phyloP scores from a whole-genome alignment of 2,888 invertebrate species.

The Andrena chrysosceles region DNA sequence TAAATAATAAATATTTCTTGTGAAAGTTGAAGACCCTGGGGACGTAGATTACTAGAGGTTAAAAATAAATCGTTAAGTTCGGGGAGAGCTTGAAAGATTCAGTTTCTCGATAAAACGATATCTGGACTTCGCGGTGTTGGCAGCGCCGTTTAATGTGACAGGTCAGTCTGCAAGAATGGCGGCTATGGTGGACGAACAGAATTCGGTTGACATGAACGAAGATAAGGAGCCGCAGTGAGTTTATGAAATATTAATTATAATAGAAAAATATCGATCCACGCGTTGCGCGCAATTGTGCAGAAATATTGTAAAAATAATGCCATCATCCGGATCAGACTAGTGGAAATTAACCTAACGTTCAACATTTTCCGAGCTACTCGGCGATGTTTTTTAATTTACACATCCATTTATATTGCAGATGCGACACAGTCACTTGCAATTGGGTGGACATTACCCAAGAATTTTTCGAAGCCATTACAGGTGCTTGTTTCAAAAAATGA shows the following conservation, averaged over 20 bases:
- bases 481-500: conserved; percentile 79
- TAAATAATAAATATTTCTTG: not conserved
- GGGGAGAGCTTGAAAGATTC: not conserved
- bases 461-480: conserved; percentile 88
- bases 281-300: not conserved
- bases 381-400: conserved; percentile 60
- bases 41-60: too few species aligned
- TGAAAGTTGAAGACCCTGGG: not conserved
- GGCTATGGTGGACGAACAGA: conserved; percentile 80
- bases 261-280: not conserved
- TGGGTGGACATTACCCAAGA: conserved; percentile 90
- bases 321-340: not conserved
- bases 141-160: conserved; percentile 56
- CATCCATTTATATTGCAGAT: conserved; percentile 73
- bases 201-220: conserved; percentile 79
- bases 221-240: conserved; percentile 82
- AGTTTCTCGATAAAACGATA: conserved; percentile 4
- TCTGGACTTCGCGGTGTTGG: conserved; percentile 27
- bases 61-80: too few species aligned
- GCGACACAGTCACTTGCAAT: conserved; percentile 86
- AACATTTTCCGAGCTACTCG: conserved; percentile 13
- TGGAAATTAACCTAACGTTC: conserved; percentile 69
- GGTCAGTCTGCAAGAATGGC: conserved; percentile 78
- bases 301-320: not conserved
- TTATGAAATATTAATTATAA: conserved; percentile 35